Conservation (phyloP, 2,888 invertebrate species). For the Leptopilina myrica region DNA sequence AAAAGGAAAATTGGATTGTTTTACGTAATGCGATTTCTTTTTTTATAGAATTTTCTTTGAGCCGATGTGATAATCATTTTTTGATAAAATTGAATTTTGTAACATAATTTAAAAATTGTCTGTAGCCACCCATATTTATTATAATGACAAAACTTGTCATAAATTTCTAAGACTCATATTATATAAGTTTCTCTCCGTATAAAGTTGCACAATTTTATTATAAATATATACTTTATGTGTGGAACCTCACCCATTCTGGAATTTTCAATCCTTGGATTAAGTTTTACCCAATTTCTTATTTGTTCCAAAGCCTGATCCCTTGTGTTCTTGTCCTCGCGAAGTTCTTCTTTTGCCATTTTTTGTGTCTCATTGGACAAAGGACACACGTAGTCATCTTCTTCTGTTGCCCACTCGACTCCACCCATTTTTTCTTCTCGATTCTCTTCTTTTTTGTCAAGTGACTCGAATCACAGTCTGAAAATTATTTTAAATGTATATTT, state of each 20-base stretch:
- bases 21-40: not conserved
- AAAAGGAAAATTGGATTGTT: not conserved
- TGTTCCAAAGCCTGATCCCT: slow-evolving; percentile 83
- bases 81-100: too few relatives aligned
- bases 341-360: slow-evolving; percentile 82
- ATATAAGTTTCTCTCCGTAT: not conserved
- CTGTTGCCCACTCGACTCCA: slow-evolving; percentile 78
- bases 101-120: too few relatives aligned
- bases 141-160: not conserved
- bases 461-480: not conserved
- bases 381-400: slow-evolving; percentile 82
- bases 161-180: not conserved
- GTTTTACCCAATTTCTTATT: slow-evolving; percentile 84
- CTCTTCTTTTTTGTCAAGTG: not conserved
- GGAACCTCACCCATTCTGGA: slow-evolving; percentile 81
- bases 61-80: too few relatives aligned
- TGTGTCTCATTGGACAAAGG: slow-evolving; percentile 81
- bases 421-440: slow-evolving; percentile 58
- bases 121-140: too few relatives aligned
- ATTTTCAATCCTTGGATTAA: slow-evolving; percentile 84
- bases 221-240: not conserved
- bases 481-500: too few relatives aligned
- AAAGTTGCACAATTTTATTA: not conserved
- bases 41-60: not conserved
- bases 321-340: slow-evolving; percentile 83